These are phyloP conservation scores for Neofelis nebulosa DNA, from an alignment of 2,113 vertebrate species.

Conservation along the genomic window DNA sequence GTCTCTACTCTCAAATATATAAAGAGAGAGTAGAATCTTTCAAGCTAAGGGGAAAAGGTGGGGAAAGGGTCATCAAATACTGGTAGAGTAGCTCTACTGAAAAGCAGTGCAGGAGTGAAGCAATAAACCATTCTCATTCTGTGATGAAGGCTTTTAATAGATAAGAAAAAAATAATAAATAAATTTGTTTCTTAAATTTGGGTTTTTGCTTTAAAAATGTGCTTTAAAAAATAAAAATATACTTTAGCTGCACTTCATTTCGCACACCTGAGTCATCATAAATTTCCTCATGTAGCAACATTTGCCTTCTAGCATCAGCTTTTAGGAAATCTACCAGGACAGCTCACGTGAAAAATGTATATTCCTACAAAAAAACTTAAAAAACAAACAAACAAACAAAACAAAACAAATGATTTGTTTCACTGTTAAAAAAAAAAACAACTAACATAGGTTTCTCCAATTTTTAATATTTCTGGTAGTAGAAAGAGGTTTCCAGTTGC, in stretches of 20 bases:
- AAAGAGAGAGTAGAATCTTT: slow-evolving; percentile 17
- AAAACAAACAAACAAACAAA: slow-evolving; percentile 29
- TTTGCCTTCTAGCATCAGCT: slow-evolving; percentile 73
- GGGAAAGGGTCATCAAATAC: neutral
- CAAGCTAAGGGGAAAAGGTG: neutral
- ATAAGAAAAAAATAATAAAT: slow-evolving; percentile 41
- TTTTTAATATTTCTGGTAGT: slow-evolving; percentile 74
- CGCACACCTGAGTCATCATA: slow-evolving; percentile 51
- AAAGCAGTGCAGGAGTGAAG: neutral
- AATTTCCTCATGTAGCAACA: slow-evolving; percentile 63
- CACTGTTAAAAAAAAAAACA: slow-evolving; percentile 64
- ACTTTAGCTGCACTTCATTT: slow-evolving; percentile 47
- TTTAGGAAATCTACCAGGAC: slow-evolving; percentile 76
- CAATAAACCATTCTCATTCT: neutral
- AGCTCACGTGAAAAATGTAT: slow-evolving; percentile 83
- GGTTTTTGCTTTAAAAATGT: neutral
- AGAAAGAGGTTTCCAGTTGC: slow-evolving; percentile 77
- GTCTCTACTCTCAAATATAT: neutral
- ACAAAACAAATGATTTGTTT: slow-evolving; percentile 73
- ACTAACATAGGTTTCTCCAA: slow-evolving; percentile 79
- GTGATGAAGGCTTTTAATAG: slow-evolving; percentile 59
- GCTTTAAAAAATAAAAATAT: neutral
- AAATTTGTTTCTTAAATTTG: slow-evolving; percentile 23
- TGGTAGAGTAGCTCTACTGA: neutral
- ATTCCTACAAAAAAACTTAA: slow-evolving; percentile 69